A percentile compares a stretch with the other conserved stretches of the same genome.
phyloP scores from a whole-genome alignment of 1,140 invertebrate genomes.

The Papilio machaon region DNA sequence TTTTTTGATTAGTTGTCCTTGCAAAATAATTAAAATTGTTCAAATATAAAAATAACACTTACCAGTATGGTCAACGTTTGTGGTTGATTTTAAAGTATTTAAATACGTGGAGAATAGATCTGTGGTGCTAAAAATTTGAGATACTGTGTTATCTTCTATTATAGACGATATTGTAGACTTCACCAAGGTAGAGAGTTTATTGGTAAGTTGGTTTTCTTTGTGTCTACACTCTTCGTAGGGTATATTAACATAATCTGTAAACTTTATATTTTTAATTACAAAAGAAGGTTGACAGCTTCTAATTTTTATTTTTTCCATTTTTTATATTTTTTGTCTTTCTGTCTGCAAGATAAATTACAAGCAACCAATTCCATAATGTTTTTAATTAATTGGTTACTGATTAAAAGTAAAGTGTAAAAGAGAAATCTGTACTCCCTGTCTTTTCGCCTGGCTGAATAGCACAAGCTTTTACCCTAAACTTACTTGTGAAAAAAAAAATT shows the following conservation, averaged over 20 bases:
- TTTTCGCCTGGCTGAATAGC: background rate
- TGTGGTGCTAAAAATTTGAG: background rate
- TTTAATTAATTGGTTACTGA: too few species aligned
- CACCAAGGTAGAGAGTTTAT: background rate
- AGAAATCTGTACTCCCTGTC: background rate
- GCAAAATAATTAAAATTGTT: background rate
- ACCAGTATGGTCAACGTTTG: background rate
- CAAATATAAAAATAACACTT: background rate
- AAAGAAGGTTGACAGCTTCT: background rate
- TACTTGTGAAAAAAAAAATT: background rate
- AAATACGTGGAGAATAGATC: background rate
- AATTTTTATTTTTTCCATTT: background rate
- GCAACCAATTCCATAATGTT: too few species aligned
- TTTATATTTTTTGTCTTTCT: background rate
- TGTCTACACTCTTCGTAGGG: background rate
- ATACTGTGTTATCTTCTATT: background rate
- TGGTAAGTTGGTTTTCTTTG: background rate
- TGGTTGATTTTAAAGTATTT: background rate
- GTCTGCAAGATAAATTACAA: too few species aligned
- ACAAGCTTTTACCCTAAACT: background rate
- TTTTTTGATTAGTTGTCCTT: background rate
- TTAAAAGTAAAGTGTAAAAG: background rate
- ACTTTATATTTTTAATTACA: background rate
- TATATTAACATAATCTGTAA: constrained; percentile 35
- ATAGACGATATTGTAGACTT: background rate